Conservation (phyloP, 2,888 invertebrate species). For the Allygus modestus region DNA sequence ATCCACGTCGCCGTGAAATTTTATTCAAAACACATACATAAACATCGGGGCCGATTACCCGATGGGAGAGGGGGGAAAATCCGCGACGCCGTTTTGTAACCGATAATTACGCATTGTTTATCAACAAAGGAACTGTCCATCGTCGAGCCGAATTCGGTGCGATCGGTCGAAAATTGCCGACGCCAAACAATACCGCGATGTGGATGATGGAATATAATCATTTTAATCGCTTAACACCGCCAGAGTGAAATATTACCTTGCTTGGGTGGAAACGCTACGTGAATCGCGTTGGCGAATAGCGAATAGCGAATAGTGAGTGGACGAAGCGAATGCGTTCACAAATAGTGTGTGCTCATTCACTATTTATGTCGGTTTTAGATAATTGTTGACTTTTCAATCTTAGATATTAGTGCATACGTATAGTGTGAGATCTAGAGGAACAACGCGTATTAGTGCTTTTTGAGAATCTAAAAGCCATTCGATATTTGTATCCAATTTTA, state of each 20-base stretch:
- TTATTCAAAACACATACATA: slow-evolving; percentile 18
- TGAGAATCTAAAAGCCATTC: too few species aligned
- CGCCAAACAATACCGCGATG: slow-evolving; percentile 8
- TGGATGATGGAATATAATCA: slow-evolving; percentile 7
- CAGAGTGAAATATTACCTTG: slow-evolving; percentile 7
- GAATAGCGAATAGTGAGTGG: too few species aligned
- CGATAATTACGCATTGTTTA: slow-evolving; percentile 36
- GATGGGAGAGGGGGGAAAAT: not conserved
- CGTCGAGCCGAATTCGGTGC: slow-evolving; percentile 32
- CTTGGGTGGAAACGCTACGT: not conserved
- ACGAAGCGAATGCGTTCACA: too few species aligned
- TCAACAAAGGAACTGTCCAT: slow-evolving; percentile 9
- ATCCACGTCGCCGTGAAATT: not conserved
- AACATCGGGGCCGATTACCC: not conserved
- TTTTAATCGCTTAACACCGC: slow-evolving; percentile 24
- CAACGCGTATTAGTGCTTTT: too few species aligned
- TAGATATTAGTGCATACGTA: too few species aligned
- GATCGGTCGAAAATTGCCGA: slow-evolving; percentile 16
- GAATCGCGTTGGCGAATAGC: too few species aligned
- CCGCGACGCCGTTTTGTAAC: not conserved
- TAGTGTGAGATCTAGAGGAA: too few species aligned
- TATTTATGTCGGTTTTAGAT: too few species aligned
- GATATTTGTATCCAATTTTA: too few species aligned
- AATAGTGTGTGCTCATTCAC: too few species aligned
- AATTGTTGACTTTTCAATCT: too few species aligned